These are phyloP conservation scores for Florisuga fusca DNA, from an alignment of 2,797 vertebrate species.

Conservation along the genomic window DNA sequence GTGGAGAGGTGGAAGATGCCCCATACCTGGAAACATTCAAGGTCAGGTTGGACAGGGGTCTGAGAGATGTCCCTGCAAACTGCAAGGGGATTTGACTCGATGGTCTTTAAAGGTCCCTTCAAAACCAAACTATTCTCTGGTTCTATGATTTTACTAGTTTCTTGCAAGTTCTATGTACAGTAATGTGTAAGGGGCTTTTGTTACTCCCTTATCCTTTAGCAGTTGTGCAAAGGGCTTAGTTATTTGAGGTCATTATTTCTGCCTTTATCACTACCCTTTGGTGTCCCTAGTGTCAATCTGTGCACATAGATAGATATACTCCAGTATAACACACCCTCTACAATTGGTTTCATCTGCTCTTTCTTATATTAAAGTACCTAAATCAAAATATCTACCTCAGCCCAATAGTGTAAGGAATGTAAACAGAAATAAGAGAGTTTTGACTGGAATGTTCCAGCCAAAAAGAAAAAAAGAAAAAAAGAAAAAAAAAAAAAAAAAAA, in stretches of 20 bases:
- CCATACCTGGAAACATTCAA: not conserved
- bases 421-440: not conserved
- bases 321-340: not conserved
- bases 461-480: not conserved
- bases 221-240: not conserved
- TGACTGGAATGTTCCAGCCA: not conserved
- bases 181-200: not conserved
- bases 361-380: not conserved
- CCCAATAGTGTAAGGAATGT: not conserved
- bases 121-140: not conserved
- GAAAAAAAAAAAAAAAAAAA: not conserved
- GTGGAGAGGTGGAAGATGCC: fast-evolving
- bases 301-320: not conserved
- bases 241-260: not conserved
- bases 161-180: not conserved
- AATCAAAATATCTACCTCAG: not conserved
- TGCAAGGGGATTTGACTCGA: not conserved
- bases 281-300: not conserved
- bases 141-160: not conserved
- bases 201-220: not conserved
- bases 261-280: not conserved
- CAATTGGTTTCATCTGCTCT: not conserved
- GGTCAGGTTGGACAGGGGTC: not conserved
- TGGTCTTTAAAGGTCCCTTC: not conserved
- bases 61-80: not conserved